Evolutionary conservation across 2,888 invertebrate species (phyloP), one percentile per base, ranked within the genome.

Genomic region (Acleris holmiana): DNA sequence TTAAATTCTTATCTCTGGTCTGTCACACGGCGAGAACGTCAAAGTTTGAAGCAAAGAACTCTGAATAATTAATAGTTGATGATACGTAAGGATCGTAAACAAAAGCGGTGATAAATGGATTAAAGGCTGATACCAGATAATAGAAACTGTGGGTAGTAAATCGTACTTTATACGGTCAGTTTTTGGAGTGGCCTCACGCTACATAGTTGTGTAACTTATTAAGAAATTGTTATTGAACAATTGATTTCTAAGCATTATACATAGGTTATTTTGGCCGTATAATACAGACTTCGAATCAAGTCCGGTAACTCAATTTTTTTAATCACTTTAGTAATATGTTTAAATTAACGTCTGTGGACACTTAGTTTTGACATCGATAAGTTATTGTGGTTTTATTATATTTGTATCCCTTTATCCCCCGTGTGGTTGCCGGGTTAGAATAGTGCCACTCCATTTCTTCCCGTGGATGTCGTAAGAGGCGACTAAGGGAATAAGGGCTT

Each of bases 91-190:
- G 88, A 89, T 90, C 89, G 91, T 91, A 92, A 91, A 91, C 92
- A 92, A 92, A 91, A 89, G 89, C 88, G 75, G 86, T 92, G 91
- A 92, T 92, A 91, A 92, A 92, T 92, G 91, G 91, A 91, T 91
- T 91, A 91, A 79, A 81, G 78, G 71, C 77, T 89, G 88, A 88
- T 91, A 91, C 84, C 80, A 87, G 91, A 91, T 91, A 89, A 89
- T 89, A 84, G 80, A 83, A 82, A 81, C 80, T 83, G 85, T 86
- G 82, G 86, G 86, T 86, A 88, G 88, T 89, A 89, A 89, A 90
- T 89, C 83, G 86, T 86, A 82, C 80, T 90, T 87, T 81, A 80
- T 82, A 78, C 84, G 86, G 86, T 86, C 87, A 89, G 79, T 85
- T 73, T 68, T 67, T 61, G 53, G 61, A 23, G 25, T 59, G 17